Evolutionary conservation across 2,797 vertebrate genomes (phyloP), one percentile per base, ranked within the genome.

Genomic region (Urophycis tenuis): DNA sequence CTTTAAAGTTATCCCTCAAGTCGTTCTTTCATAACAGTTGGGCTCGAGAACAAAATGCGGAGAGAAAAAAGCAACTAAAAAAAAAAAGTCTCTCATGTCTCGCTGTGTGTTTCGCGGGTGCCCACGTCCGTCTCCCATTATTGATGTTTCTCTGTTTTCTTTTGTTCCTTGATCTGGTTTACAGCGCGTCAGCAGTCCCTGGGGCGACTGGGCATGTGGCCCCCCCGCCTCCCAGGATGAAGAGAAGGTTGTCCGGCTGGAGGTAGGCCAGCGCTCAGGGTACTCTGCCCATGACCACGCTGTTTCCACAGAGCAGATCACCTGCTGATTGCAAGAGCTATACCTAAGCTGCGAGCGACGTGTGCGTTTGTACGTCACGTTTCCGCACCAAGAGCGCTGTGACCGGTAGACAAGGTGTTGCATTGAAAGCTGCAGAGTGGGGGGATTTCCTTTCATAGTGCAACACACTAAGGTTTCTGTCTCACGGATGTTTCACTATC

Each of bases 171-270:
- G 8, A 79, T 11, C 53, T 34, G 82, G 73, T 69, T 39, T 83
- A 71, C 80, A 91, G 91, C 25, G 7, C 80, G 41, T 34, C 82
- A n/a, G n/a, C n/a, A 85, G 77, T 86, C 90, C 35, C 75, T 79
- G 71, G 84, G 87, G 71, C 90, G 79, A 76, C 14, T 86, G 0
- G 77, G 79, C 12, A 8, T 76, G 71, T 91, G 89, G 90, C 88
- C 89, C 1, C 90, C 88, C 1, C 90, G n/a, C 88, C 0, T 74
- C 75, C 78, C 84, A 82, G 60, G 22, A 74, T 45, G 84, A 84
- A 64, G 85, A 85, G 9, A 79, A 80, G 72, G 76, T 77, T 36
- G 74, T 72, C 79, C 81, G 4, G 30, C 76, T 72, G 78, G 81
- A 89, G 88, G 91, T 92, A 74, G 84, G 84, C 30, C 14, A 6